These are phyloP conservation scores for Acleris laterana DNA, from an alignment of 2,888 invertebrate genomes.

Conservation along the genomic window DNA sequence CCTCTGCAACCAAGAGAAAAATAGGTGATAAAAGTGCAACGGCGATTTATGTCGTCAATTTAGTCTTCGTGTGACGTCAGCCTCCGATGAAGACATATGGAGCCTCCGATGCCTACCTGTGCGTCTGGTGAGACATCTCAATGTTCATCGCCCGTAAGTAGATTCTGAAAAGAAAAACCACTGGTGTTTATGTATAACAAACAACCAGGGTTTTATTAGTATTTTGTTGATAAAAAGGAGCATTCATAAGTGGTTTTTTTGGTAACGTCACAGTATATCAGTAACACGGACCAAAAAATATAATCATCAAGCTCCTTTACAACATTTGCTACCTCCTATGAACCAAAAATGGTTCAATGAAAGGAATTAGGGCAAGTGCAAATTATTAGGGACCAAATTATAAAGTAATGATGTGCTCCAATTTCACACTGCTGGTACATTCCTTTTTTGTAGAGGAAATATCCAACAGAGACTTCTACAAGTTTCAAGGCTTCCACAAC, in stretches of 20 bases:
- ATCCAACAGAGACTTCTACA: no score
- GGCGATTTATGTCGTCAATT: conserved; percentile 26
- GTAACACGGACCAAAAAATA: conserved; percentile 82
- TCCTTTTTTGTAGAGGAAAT: no score
- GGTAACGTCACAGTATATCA: conserved; percentile 78
- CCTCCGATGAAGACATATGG: conserved; percentile 59
- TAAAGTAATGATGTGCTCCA: no score
- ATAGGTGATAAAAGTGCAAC: conserved; percentile 38
- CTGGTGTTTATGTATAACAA: conserved; percentile 94
- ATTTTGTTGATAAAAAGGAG: conserved; percentile 80
- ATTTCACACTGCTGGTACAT: no score
- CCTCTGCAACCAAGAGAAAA: conserved; percentile 92
- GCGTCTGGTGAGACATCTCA: conserved; percentile 66
- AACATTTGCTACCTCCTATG: background rate
- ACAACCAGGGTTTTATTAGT: conserved; percentile 85
- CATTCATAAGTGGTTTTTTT: conserved; percentile 79
- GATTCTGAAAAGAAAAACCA: conserved; percentile 94
- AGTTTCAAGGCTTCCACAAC: no score
- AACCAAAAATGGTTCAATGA: background rate
- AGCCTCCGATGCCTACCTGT: conserved; percentile 75
- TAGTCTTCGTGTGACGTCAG: conserved; percentile 54
- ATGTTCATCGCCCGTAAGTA: conserved; percentile 75
- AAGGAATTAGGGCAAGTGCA: no score
- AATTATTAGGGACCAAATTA: no score
- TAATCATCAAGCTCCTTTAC: conserved; percentile 77